A percentile compares a stretch with the other conserved stretches of the same genome.
These are phyloP conservation scores for Sminthurides bifidus DNA, from an alignment of 1,140 invertebrate species.

Conservation along the genomic window DNA sequence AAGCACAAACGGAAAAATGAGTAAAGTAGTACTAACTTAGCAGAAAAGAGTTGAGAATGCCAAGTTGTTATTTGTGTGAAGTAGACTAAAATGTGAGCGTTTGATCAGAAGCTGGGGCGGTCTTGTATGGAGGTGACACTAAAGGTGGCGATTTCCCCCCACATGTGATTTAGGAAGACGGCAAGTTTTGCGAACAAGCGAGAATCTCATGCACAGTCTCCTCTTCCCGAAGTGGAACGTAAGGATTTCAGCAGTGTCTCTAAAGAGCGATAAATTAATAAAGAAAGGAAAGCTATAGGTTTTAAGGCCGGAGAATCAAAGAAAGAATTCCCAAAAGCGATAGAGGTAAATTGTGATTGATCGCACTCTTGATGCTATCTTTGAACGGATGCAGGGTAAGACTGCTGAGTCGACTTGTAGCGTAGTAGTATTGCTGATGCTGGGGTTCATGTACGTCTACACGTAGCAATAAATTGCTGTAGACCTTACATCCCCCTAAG, in stretches of 20 bases:
- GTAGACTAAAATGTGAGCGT: neutral
- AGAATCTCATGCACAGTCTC: too few relatives aligned
- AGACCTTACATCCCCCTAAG: too few relatives aligned
- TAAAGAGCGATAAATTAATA: conserved; percentile 33
- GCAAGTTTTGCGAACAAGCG: neutral
- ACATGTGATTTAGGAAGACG: conserved; percentile 1
- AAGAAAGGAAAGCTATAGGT: conserved; percentile 21
- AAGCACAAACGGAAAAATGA: too few relatives aligned
- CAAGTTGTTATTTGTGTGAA: too few relatives aligned
- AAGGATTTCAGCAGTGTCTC: conserved; percentile 24
- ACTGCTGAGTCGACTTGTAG: neutral
- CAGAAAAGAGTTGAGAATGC: too few relatives aligned
- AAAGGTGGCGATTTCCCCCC: conserved; percentile 4
- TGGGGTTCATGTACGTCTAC: too few relatives aligned
- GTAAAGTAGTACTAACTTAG: too few relatives aligned
- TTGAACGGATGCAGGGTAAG: neutral
- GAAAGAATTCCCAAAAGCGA: conserved; percentile 32
- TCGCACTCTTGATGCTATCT: conserved; percentile 29
- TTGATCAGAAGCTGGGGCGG: too few relatives aligned
- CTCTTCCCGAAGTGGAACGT: neutral
- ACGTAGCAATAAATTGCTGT: too few relatives aligned
- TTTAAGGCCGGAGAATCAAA: conserved; percentile 13
- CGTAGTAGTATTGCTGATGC: too few relatives aligned
- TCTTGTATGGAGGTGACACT: neutral
- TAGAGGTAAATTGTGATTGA: conserved; percentile 33